Evolutionary conservation across 2,888 invertebrate species (phyloP), one percentile per base, ranked within the genome.

Genomic region (Calliopum simillimum): DNA sequence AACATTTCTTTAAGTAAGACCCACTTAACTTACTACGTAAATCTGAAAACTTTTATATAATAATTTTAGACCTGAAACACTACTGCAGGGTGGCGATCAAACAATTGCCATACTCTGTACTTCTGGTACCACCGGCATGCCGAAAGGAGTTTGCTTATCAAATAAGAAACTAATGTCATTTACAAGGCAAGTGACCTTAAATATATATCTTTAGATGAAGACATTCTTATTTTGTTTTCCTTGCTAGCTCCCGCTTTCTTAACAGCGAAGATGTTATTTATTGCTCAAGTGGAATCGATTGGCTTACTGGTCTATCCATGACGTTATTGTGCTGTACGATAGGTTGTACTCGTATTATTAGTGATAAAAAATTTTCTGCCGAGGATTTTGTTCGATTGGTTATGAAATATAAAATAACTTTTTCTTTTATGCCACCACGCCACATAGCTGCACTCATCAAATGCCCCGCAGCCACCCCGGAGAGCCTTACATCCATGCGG

Each of bases 61-160:
- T 61, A 14, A 44, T 19, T 43, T 11, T 21, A 67, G 67, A 1
- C 67, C 68, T 14, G 49, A 43, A n/a, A 12, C 41, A 12, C 21
- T 68, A 14, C 21, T 43, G 0, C 4, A 43, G 46, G 79, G 80
- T 2, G 73, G 74, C 1, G 75, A 76, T 61, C 79, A 81, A 69
- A 78, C 79, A 3, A 74, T 80, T 43, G 79, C 74, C 3, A 82
- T 84, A 53, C 53, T 83, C 11, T 80, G 81, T 69, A 81, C 84
- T 0, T 83, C 82, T 2, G 84, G 84, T 4, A 81, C 83, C 6
- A 81, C 81, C 2, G 83, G 83, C 19, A 58, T 80, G 41, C 80
- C 81, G 0, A 84, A 84, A 71, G 80, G 79, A 2, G 79, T 83
- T 14, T 41, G 51, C 12, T 8, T 68, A 12, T 61, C 68, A 8